Evolutionary conservation across 2,797 vertebrate genomes (phyloP), one percentile per base, ranked within the genome.

Genomic region (Smutsia temminckii): DNA sequence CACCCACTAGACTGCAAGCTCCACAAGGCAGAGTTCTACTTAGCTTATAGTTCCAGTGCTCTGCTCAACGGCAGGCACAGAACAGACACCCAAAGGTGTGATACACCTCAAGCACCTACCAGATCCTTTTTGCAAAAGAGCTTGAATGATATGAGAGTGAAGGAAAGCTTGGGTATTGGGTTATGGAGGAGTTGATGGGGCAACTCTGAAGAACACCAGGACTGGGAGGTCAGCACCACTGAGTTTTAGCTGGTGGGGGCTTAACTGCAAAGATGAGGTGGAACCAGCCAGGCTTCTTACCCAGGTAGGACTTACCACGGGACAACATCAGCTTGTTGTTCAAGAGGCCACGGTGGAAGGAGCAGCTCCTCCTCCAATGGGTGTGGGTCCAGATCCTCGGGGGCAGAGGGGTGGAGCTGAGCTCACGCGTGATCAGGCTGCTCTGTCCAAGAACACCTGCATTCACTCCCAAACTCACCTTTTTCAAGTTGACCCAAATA

Each of bases 201-300:
- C 13, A 18, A 8, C 77, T 51, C n/a, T 72, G 81, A 63, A 68
- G 86, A 61, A 63, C 2, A 9, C 34, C 34, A 63, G 37, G 59
- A 29, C 6, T 2, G 18, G 25, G 12, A 21, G 21, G 20, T 61
- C n/a, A 53, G 57, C 12, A 13, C 37, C 34, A 98, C 99, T 99
- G 17, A 99, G 97, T 96, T 98, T 98, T 16, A 99, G 98, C 72
- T 97, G 97, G 34, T 46, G 96, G 95, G 12, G 97, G 98, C 69
- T 99, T 98, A 85, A 99, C 98, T 32, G 99, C 98, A 96, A 99
- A 99, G 96, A 99, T 96, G 3, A 99, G 98, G 20, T 99, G 98
- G 98, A 99, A 99, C 99, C 99, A 99, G 34, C 99, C 99, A 0
- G 99, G 99, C 14, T 99, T 98, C 77, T 98, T 97, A 93, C 99